Percentiles rank a stretch among this genome's conserved stretches.
These are phyloP conservation scores for Takifugu rubripes DNA, from an alignment of 2,797 vertebrate species.

Conservation along the genomic window DNA sequence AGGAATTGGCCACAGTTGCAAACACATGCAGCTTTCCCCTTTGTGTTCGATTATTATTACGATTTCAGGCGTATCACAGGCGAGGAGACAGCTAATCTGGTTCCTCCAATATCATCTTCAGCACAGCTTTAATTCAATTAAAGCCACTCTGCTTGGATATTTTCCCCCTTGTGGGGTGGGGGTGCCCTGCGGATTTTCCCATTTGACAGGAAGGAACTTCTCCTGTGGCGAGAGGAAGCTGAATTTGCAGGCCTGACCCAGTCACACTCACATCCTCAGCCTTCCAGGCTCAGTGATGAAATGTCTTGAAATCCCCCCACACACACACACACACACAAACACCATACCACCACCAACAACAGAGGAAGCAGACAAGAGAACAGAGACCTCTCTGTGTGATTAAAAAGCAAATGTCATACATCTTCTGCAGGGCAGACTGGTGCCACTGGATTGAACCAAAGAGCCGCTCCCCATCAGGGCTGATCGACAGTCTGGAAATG, in stretches of 20 bases:
- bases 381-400: too few species aligned
- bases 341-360: background rate
- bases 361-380: too few species aligned
- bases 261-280: slow-evolving; percentile 7
- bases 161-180: slow-evolving; percentile 4
- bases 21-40: slow-evolving; percentile 43
- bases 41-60: slow-evolving; percentile 58
- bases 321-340: background rate
- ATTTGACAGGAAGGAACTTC: slow-evolving; percentile 27
- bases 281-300: slow-evolving; percentile 60
- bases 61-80: slow-evolving; percentile 65
- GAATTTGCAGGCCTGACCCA: slow-evolving; percentile 29
- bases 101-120: slow-evolving; percentile 52
- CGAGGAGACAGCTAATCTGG: slow-evolving; percentile 62
- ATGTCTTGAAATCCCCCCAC: slow-evolving; percentile 57
- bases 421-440: slow-evolving; percentile 8
- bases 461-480: slow-evolving; percentile 3
- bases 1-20: slow-evolving; percentile 55
- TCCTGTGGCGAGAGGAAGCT: slow-evolving; percentile 34
- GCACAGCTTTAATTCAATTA: slow-evolving; percentile 66
- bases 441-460: background rate
- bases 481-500: slow-evolving; percentile 21
- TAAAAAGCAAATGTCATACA: background rate
- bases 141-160: slow-evolving; percentile 40
- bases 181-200: slow-evolving; percentile 7